Conservation (phyloP, 2,888 invertebrate genomes). For the Cheilosia soror region DNA sequence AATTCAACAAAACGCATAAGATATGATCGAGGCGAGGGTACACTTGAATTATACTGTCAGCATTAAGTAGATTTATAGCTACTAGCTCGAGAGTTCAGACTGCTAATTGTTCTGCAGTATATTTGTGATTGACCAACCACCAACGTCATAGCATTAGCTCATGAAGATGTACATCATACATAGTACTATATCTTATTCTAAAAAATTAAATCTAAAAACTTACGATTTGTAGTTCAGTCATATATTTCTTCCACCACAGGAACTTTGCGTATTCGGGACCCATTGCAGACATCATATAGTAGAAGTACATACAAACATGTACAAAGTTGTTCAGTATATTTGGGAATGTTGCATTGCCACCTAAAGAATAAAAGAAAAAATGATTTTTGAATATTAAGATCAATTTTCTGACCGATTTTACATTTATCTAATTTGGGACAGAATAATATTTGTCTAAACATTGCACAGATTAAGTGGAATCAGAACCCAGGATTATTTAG, state of each 20-base stretch:
- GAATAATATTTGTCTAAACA: too few relatives aligned
- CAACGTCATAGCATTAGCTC: background rate
- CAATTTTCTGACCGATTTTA: background rate
- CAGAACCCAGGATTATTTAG: too few relatives aligned
- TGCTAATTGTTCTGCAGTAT: background rate
- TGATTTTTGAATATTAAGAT: background rate
- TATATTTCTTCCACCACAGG: conserved; percentile 97
- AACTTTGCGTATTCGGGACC: conserved; percentile 94
- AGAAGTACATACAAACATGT: conserved; percentile 97
- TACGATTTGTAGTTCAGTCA: conserved; percentile 97
- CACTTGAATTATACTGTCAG: background rate
- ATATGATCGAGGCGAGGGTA: background rate
- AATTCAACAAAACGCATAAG: background rate
- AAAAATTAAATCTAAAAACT: conserved; percentile 78
- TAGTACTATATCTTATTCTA: background rate
- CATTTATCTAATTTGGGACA: too few relatives aligned
- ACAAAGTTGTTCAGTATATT: conserved; percentile 95
- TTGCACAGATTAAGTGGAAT: too few relatives aligned
- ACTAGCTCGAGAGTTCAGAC: background rate
- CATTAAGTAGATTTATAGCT: too few relatives aligned
- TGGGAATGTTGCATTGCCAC: conserved; percentile 85
- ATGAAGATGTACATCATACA: too few relatives aligned
- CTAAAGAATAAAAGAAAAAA: conserved; percentile 80
- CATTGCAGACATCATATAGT: conserved; percentile 95
- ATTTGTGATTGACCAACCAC: background rate